A percentile compares a stretch with the other conserved stretches of the same genome.
Conservation (phyloP, 2,113 vertebrate genomes). For the Guaruba guarouba region DNA sequence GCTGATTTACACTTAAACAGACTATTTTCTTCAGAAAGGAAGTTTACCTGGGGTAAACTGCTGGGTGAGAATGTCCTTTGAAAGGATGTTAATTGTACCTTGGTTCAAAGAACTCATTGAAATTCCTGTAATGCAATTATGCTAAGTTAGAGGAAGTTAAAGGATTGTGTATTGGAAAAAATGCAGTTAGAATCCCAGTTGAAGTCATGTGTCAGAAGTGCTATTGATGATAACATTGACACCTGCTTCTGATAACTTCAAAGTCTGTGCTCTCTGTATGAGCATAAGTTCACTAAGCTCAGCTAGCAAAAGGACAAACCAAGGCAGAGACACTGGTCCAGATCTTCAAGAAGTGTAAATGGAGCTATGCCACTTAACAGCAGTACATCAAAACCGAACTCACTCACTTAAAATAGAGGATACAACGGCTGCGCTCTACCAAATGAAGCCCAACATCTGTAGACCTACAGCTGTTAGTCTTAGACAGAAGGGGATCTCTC, state of each 20-base stretch:
- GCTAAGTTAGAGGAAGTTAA: slow-evolving; percentile 58
- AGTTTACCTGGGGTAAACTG: slow-evolving; percentile 55
- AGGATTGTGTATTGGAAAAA: slow-evolving; percentile 49
- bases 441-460: not conserved
- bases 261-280: slow-evolving; percentile 16
- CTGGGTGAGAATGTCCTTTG: slow-evolving; percentile 48
- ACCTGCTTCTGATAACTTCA: slow-evolving; percentile 49
- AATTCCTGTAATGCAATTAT: slow-evolving; percentile 66
- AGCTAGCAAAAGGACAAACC: slow-evolving; percentile 23
- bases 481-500: not conserved
- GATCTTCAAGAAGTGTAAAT: slow-evolving; percentile 42
- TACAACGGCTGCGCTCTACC: not conserved
- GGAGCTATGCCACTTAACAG: slow-evolving; percentile 18
- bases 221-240: slow-evolving; percentile 57
- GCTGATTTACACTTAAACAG: slow-evolving; percentile 54
- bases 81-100: slow-evolving; percentile 54
- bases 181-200: slow-evolving; percentile 42
- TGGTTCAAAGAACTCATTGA: slow-evolving; percentile 68
- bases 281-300: slow-evolving; percentile 13
- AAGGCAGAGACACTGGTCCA: not conserved
- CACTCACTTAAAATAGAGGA: not conserved
- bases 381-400: slow-evolving; percentile 16
- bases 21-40: slow-evolving; percentile 46
- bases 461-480: not conserved
- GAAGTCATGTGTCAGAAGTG: slow-evolving; percentile 32